Base-by-base conservation (phyloP, 2,797 vertebrate species). In the Pseudopleuronectes americanus region DNA sequence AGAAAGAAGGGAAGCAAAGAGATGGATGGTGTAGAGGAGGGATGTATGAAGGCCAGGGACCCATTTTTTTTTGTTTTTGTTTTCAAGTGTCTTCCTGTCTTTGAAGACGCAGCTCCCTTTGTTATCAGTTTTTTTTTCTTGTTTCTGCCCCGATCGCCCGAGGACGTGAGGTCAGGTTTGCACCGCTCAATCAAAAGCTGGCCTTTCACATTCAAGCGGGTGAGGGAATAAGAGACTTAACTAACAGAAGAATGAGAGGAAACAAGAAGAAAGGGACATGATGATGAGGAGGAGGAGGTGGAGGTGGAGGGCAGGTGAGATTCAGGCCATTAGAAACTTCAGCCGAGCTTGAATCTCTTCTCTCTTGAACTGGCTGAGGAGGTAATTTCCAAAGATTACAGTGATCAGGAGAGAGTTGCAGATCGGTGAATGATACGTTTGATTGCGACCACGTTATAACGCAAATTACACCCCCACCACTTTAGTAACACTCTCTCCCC, bases 41-140 rank as follows among this genome's bases (percentile, higher is more conserved):
- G 71, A 84, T 85, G 80, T 85, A 87, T 83, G 86, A 86, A 79
- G 77, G 84, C 84, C 83, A 87, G 76, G 64, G 82, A 83, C 77
- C 59, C 76, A 74, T 84, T 78, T 78, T 84, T 78, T 78, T 13
- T 31, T 31, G 7, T 28, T 28, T 28, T 28, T 28, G 51, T 57
- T 47, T 85, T 61, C 26, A 74, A 75, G 64, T 73, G 71, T 83
- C 79, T 77, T 61, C 64, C 58, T 79, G 62, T 59, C 64, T 87
- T 83, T 82, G 64, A 79, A 83, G 74, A 78, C 26, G 64, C 53
- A 7, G 49, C 77, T 67, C 48, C 54, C 59, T 53, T 51, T 69
- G 66, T 84, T 59, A 69, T 62, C 5, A 0, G 22, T 72, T 47
- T 47, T 45, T 81, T 71, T 68, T 69, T 62, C 82, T 60, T 73